These are phyloP conservation scores for Drosophila sordidapex DNA, from an alignment of 2,888 invertebrate species.

Conservation along the genomic window DNA sequence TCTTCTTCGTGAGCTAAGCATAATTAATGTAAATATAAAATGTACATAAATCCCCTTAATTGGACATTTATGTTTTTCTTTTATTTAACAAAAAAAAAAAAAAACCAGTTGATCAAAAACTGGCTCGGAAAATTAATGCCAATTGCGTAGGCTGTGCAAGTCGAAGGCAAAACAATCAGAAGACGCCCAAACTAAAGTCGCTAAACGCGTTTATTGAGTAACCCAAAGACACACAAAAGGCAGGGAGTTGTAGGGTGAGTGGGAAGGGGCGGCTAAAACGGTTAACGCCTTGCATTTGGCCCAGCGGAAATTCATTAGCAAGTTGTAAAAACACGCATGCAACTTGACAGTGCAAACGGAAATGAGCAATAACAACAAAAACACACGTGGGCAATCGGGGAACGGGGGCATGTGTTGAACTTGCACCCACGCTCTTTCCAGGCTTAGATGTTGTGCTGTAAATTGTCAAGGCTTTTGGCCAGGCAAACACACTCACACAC, in stretches of 20 bases:
- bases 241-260: neutral
- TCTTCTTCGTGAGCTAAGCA: neutral
- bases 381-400: conserved; percentile 46
- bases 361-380: conserved; percentile 39
- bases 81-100: too few species aligned
- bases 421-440: conserved; percentile 41
- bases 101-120: conserved; percentile 31
- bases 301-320: conserved; percentile 78
- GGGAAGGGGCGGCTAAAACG: conserved; percentile 19
- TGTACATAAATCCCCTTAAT: conserved; percentile 34
- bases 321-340: conserved; percentile 40
- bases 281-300: conserved; percentile 48
- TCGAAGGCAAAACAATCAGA: conserved; percentile 51
- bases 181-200: conserved; percentile 55
- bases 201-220: conserved; percentile 40
- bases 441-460: neutral
- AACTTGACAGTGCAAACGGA: conserved; percentile 60
- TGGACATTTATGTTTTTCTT: neutral
- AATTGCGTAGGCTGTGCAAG: conserved; percentile 41
- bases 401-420: conserved; percentile 42
- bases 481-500: neutral
- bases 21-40: conserved; percentile 19
- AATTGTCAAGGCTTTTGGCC: conserved; percentile 60
- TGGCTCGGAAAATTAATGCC: conserved; percentile 32
- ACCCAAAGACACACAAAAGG: conserved; percentile 48